Conservation (phyloP, 1,140 invertebrate species). For the Penaeus japonicus region DNA sequence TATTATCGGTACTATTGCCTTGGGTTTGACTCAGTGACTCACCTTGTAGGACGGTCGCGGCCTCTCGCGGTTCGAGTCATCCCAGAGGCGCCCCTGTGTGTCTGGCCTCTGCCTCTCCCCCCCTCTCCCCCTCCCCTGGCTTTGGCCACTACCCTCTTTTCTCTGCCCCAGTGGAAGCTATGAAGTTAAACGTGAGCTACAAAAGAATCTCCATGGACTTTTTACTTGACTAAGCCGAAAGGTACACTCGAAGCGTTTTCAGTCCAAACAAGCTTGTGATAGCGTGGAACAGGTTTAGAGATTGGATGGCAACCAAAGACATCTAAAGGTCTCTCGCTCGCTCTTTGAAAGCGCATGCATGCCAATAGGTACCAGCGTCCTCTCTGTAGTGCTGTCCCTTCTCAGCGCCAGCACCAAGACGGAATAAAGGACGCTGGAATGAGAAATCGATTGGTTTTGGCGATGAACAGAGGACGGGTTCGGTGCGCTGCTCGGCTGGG, state of each 20-base stretch:
- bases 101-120: neutral
- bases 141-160: neutral
- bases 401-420: too few relatives aligned
- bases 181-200: constrained; percentile 40
- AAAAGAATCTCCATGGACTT: constrained; percentile 36
- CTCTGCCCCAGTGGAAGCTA: constrained; percentile 29
- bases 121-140: neutral
- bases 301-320: constrained; percentile 4
- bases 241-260: constrained; percentile 40
- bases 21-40: too few relatives aligned
- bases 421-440: too few relatives aligned
- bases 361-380: too few relatives aligned
- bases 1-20: too few relatives aligned
- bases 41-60: neutral
- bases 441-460: too few relatives aligned
- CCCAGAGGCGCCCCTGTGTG: too few relatives aligned
- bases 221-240: constrained; percentile 45
- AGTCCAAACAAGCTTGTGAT: constrained; percentile 42
- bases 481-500: too few relatives aligned
- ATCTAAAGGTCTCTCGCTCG: too few relatives aligned
- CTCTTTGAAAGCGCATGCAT: too few relatives aligned
- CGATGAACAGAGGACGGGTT: too few relatives aligned
- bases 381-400: neutral
- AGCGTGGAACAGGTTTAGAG: constrained; percentile 14
- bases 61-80: neutral